These are phyloP conservation scores for Oreortyx pictus DNA, from an alignment of 2,797 vertebrate genomes.

Conservation along the genomic window DNA sequence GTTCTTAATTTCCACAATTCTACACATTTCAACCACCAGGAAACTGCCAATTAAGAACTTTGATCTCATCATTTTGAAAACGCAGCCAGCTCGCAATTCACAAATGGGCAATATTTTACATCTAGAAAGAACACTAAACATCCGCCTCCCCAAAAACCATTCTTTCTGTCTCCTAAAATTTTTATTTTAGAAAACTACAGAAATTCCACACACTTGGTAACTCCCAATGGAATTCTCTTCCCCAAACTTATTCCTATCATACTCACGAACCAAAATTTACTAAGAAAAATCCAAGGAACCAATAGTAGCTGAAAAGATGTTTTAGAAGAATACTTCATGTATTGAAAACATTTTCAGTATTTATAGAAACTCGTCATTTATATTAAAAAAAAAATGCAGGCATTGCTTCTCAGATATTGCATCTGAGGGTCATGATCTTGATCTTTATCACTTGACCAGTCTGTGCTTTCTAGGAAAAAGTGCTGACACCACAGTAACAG, in stretches of 20 bases:
- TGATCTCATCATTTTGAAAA: accelerated
- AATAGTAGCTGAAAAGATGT: background rate
- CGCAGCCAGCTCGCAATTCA: background rate
- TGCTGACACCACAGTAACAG: slow-evolving; percentile 36
- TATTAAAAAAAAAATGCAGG: slow-evolving; percentile 14
- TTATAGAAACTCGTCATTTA: background rate
- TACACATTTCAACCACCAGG: background rate
- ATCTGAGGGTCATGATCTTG: background rate
- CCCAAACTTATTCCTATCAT: background rate
- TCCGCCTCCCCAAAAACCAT: accelerated
- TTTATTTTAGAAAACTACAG: background rate
- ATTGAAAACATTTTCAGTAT: background rate
- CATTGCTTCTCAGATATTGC: background rate
- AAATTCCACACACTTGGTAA: background rate
- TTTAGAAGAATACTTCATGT: slow-evolving; percentile 15
- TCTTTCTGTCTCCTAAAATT: background rate
- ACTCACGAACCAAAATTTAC: background rate
- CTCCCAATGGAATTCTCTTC: too few species aligned
- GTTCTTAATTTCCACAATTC: background rate
- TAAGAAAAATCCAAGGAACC: background rate
- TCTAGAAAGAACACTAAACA: accelerated
- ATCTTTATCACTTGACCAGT: background rate
- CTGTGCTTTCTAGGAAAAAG: slow-evolving; percentile 42
- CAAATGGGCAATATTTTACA: background rate
- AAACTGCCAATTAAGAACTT: background rate